Evolutionary conservation across 2,888 invertebrate species (phyloP), one percentile per base, ranked within the genome.

Genomic region (Erebia ligea): DNA sequence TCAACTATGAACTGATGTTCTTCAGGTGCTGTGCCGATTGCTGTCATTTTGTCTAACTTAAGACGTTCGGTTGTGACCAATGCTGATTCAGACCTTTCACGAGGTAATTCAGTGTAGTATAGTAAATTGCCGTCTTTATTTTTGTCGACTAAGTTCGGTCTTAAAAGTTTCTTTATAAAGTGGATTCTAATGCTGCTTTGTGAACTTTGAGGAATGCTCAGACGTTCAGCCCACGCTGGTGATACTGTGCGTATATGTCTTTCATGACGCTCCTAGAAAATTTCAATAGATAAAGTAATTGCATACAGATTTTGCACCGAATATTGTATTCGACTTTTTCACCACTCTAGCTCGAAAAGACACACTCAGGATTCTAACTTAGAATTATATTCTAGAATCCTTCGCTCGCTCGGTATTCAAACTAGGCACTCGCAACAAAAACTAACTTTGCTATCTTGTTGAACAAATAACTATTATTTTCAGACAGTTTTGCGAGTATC

Each of bases 201-300:
- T 0, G 74, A 73, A 54, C 40, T 19, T 11, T 13, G 45, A 21
- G 62, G 15, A 15, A 15, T 62, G 21, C 13, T 21, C 21, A 21
- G 8, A 21, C 65, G 52, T 17, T 68, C 73, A n/a, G 76, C 78
- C 10, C 72, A 17, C 8, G 80, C 79, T 10, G 91, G 88, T 15
- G 84, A 86, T 6, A 91, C 83, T 17, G 86, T 87, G 17, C 82
- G 81, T 67, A 92, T 79, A 63, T 89, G 90, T 70, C 76, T 78
- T 74, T 92, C 92, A 65, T 89, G 78, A 11, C 74, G 83, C 75
- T 91, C 88, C 92, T 92, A 73, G 42, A 57, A 42, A 40, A 21
- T 42, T 42, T n/a, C 9, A 50, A 25, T 15, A 25, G n/a, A 17
- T 19, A 50, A 40, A n/a, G 6, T 50, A 13, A 5, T 5, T 19